Percentiles rank a stretch among this genome's conserved stretches.
Conservation (phyloP, 2,113 vertebrate species). For the Mystacornis crossleyi region DNA sequence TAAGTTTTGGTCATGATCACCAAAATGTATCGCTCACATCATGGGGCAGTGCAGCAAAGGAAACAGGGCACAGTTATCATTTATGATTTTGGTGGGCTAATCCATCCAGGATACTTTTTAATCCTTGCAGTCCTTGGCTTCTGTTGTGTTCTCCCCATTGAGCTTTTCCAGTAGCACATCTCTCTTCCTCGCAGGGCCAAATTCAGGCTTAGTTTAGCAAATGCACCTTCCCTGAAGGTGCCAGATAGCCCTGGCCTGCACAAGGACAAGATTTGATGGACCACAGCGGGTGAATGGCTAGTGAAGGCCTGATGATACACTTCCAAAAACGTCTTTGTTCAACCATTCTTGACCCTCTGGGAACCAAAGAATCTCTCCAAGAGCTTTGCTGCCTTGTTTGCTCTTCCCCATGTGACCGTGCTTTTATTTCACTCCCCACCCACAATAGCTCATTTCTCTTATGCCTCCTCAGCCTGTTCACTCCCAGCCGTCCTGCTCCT, state of each 20-base stretch:
- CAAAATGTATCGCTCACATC: background rate
- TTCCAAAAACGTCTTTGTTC: background rate
- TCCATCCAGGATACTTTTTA: background rate
- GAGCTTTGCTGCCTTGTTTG: background rate
- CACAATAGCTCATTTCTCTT: background rate
- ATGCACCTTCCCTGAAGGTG: background rate
- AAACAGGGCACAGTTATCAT: background rate
- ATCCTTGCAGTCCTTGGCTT: background rate
- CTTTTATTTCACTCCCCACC: background rate
- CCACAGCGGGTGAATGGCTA: background rate
- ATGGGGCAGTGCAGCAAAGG: background rate
- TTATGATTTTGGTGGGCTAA: background rate
- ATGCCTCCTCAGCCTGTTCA: background rate
- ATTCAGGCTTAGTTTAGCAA: background rate
- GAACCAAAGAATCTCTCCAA: background rate
- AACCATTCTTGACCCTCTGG: background rate
- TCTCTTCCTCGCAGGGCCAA: background rate
- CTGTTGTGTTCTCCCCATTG: background rate
- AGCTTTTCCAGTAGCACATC: background rate
- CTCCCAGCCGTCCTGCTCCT: background rate
- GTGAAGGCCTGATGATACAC: background rate
- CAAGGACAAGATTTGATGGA: background rate
- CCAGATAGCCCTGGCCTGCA: background rate
- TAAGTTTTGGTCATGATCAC: rapidly evolving
- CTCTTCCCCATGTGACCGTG: background rate